phyloP scores from a whole-genome alignment of 2,888 invertebrate genomes.

The Pollenia labialis region DNA sequence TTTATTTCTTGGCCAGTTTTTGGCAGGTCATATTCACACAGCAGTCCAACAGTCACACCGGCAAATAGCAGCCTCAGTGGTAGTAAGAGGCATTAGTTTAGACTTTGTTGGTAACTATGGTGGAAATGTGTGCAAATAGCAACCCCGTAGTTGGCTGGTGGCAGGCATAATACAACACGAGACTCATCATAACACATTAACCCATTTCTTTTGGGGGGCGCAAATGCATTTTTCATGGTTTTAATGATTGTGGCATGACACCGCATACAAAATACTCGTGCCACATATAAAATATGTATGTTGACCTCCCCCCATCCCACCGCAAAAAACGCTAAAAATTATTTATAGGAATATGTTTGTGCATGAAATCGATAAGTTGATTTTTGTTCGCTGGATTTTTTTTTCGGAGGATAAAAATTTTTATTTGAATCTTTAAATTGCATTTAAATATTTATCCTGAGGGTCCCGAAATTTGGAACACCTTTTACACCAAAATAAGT shows the following conservation, averaged over 20 bases:
- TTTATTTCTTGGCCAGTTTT: constrained; percentile 57
- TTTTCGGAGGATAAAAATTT: not conserved
- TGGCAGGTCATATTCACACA: constrained; percentile 60
- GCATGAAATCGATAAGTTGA: constrained; percentile 31
- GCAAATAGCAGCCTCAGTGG: constrained; percentile 24
- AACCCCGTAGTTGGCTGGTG: constrained; percentile 2
- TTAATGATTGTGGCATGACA: constrained; percentile 65
- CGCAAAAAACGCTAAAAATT: not conserved
- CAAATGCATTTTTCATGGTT: constrained; percentile 62
- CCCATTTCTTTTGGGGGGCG: constrained; percentile 57
- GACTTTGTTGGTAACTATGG: constrained; percentile 24
- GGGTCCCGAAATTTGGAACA: too few species aligned
- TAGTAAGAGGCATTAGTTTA: constrained; percentile 1
- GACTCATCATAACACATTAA: constrained; percentile 66
- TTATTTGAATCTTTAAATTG: not conserved
- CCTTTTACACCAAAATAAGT: too few species aligned
- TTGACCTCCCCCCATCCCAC: not conserved
- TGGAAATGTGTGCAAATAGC: constrained; percentile 25
- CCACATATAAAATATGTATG: constrained; percentile 3
- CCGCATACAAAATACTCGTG: constrained; percentile 21
- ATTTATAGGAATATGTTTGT: not conserved
- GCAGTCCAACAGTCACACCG: constrained; percentile 20
- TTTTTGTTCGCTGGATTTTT: constrained; percentile 7
- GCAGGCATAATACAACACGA: not conserved
- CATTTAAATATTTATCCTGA: too few species aligned